Evolutionary conservation across 2,797 vertebrate species (phyloP), one percentile per base, ranked within the genome.

Genomic region (Onychomys leucogaster): DNA sequence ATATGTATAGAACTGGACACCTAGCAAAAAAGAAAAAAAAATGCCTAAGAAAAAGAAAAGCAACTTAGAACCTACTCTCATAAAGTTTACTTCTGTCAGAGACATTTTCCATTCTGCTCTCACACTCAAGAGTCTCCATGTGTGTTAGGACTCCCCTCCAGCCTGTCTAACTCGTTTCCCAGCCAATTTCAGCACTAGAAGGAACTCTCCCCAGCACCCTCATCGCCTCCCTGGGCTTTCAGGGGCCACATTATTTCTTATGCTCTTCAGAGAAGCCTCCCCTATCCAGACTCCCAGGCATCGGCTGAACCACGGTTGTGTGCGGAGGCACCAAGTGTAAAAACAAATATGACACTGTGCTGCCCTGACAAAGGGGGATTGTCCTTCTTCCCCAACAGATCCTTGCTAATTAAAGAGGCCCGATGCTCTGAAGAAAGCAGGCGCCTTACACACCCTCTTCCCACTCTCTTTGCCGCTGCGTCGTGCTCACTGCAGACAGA

Each of bases 321-420:
- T 73, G 29, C 55, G 94, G 91, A 81, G 61, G 84, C 91, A 52
- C 67, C 46, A 41, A 94, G 2, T 84, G 95, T 97, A 94, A 97
- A 95, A 96, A 97, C 29, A 96, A 97, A 86, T 76, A 10, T 71
- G 8, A 97, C 95, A 59, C 78, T 95, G 90, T 93, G 87, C 87
- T 90, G 52, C 76, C 86, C 80, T 96, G 92, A 97, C 93, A 97
- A 96, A 90, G 94, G 37, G 91, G 34, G 37, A 78, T 27, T 90
- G 91, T 93, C 83, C 89, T 29, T 97, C 81, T 96, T 97, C 49
- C 29, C 94, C 96, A 89, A 91, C 81, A 94, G 84, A 82, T 93
- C 97, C 95, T 93, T 32, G 94, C 85, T 97, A 93, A 97, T 95
- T 98, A 98, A 98, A 95, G 97, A 94, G 41, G 63, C 46, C 88